Base-by-base conservation (phyloP, 2,888 invertebrate genomes). In the Trichogramma dendrolimi region DNA sequence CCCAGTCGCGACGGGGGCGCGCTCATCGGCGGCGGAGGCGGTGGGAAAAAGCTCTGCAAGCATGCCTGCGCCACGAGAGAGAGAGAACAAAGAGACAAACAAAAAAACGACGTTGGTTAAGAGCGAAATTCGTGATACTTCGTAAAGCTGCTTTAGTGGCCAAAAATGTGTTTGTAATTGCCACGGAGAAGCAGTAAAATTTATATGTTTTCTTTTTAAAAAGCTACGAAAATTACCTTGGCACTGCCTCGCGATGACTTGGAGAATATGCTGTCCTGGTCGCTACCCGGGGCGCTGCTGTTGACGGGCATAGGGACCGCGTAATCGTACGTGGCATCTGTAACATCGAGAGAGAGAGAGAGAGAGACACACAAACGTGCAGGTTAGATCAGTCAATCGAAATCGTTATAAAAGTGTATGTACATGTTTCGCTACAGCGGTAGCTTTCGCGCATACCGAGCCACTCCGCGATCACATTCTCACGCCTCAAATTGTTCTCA, bases 21-120 rank as follows among this genome's bases (percentile, higher is more conserved):
- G 64, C 72, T 76, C 75, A 78, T 77, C 61, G 65, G 79, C 4
- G 79, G 79, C 50, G 79, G 79, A 39, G 79, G 78, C 52, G 79
- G 79, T 55, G 79, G 79, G 70, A 79, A 79, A 71, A 79, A 79
- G 69, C 78, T 79, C 78, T 79, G 79, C 71, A 79, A 77, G 70
- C 79, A 79, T 56, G 79, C 79, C 79, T 79, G 67, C 68, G 3
- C 43, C 52, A 54, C 66, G 66, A 53, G 58, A 49, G 58, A 46
- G 54, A 42, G 14, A n/a, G 14, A 27, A 27, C 27, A 27, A 27
- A 27, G 14, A 27, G 3, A 27, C 27, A 27, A 27, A 27, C 27
- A 2, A 27, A 27, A 27, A 2, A 27, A 27, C 27, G 27, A 27
- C 27, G 27, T 27, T 5, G n/a, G n/a, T 10, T n/a, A 46, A 10